Base-by-base conservation (phyloP, 2,113 vertebrate species). In the Protobothrops flavoviridis region DNA sequence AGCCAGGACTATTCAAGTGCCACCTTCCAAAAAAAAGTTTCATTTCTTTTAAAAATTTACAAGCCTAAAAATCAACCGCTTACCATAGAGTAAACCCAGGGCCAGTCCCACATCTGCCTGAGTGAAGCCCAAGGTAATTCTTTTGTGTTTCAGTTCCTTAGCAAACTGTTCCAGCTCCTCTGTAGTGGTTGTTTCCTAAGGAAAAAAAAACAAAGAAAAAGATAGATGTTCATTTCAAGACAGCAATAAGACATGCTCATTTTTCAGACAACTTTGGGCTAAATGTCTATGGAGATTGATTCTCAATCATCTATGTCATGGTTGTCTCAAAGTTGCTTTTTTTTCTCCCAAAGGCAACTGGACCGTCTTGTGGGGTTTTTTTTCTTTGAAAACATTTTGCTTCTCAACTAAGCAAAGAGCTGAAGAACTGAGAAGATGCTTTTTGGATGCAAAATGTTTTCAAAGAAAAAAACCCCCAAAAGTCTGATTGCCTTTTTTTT, bases 51-150 rank as follows among this genome's bases (percentile, higher is more conserved):
- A 48, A 52, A 29, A n/a, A 1, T 52, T 87, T 13, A 52, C 48
- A 50, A 3, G 1, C 74, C 17, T 81, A 43, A 39, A 39, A 43
- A 17, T 21, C n/a, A 0, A 81, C 17, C 8, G 69, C 7, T 81
- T 90, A 96, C 96, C 95, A 39, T 91, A 96, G 12, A 96, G 90
- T 12, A 93, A 48, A 1, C 96, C 96, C 33, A 96, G 26, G 21
- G 94, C 95, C 48, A 94, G 33, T n/a, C 96, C 96, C 20, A 96
- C 94, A 15, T 96, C 95, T 5, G 95, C 95, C 74, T 96, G 95
- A 3, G 95, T 96, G 90, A 94, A 96, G 1, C 96, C 96, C 89
- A 95, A 6, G 0, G 93, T 95, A n/a, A 96, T 95, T 2, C 96
- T 85, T 53, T 95, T 96, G 57, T 94, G 94, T 48, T 96, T 96